These are phyloP conservation scores for Pollachius pollachius DNA, from an alignment of 2,113 vertebrate species.

Conservation along the genomic window DNA sequence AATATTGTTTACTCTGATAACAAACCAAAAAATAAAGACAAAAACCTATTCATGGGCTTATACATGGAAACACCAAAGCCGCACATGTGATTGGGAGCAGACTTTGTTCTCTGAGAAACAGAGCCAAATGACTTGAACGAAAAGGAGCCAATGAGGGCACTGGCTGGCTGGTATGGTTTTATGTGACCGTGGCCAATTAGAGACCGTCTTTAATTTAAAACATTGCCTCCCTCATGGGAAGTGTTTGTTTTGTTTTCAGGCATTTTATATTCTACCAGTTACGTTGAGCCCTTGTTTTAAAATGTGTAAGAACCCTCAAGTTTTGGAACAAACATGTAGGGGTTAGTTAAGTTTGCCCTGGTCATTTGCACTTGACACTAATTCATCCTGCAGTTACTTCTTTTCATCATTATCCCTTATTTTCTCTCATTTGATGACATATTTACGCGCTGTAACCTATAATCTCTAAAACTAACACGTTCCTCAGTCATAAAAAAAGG, in stretches of 20 bases:
- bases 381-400: slow-evolving; percentile 32
- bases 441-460: slow-evolving; percentile 45
- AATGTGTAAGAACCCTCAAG: slow-evolving; percentile 40
- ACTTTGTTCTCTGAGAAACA: slow-evolving; percentile 62
- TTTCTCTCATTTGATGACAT: slow-evolving; percentile 44
- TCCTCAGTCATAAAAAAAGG: slow-evolving; percentile 22
- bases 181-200: slow-evolving; percentile 72
- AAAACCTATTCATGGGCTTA: not conserved
- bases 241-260: slow-evolving; percentile 54
- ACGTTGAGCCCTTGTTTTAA: slow-evolving; percentile 22
- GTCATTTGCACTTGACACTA: slow-evolving; percentile 7
- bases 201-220: slow-evolving; percentile 73
- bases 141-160: slow-evolving; percentile 68
- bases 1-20: slow-evolving; percentile 24
- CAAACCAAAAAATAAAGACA: slow-evolving; percentile 1
- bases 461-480: slow-evolving; percentile 34
- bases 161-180: slow-evolving; percentile 70
- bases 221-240: slow-evolving; percentile 53
- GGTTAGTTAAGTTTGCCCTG: slow-evolving; percentile 24
- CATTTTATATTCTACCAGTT: slow-evolving; percentile 43
- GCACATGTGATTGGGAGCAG: slow-evolving; percentile 39
- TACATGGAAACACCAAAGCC: slow-evolving; percentile 56
- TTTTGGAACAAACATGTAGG: slow-evolving; percentile 3
- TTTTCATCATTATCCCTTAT: slow-evolving; percentile 52
- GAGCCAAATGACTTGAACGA: slow-evolving; percentile 68